A percentile compares a stretch with the other conserved stretches of the same genome.
These are phyloP conservation scores for Melanchra persicariae DNA, from an alignment of 2,888 invertebrate genomes.

Conservation along the genomic window DNA sequence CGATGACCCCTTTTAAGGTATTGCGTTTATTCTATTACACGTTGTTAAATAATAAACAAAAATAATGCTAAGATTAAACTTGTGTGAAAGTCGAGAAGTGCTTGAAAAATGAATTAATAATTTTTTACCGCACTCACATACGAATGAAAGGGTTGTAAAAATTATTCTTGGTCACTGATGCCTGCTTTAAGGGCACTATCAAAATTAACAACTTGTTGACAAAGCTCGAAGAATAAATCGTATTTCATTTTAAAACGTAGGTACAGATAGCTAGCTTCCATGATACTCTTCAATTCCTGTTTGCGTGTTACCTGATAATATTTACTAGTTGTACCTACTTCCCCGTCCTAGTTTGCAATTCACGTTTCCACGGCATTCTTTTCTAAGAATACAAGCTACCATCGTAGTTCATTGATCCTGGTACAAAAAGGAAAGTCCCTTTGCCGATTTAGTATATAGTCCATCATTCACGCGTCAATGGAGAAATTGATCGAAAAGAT, in stretches of 20 bases:
- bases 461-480: accelerated
- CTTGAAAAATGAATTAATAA: too few relatives aligned
- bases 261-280: neutral
- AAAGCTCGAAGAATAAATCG: too few relatives aligned
- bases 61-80: too few relatives aligned
- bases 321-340: neutral
- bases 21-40: too few relatives aligned
- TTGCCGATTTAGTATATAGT: accelerated
- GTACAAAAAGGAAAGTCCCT: neutral
- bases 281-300: neutral
- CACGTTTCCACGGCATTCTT: neutral
- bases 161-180: too few relatives aligned
- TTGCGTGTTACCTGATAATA: slow-evolving; percentile 23
- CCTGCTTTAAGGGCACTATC: too few relatives aligned
- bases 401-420: neutral
- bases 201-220: too few relatives aligned
- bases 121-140: too few relatives aligned
- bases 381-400: neutral
- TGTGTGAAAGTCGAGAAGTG: too few relatives aligned
- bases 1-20: too few relatives aligned
- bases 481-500: neutral
- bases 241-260: neutral
- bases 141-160: too few relatives aligned
- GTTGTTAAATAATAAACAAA: too few relatives aligned
- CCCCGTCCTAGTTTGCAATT: slow-evolving; percentile 13